Evolutionary conservation across 2,797 vertebrate genomes (phyloP), one percentile per base, ranked within the genome.

Genomic region (Malacoctenus gilli): DNA sequence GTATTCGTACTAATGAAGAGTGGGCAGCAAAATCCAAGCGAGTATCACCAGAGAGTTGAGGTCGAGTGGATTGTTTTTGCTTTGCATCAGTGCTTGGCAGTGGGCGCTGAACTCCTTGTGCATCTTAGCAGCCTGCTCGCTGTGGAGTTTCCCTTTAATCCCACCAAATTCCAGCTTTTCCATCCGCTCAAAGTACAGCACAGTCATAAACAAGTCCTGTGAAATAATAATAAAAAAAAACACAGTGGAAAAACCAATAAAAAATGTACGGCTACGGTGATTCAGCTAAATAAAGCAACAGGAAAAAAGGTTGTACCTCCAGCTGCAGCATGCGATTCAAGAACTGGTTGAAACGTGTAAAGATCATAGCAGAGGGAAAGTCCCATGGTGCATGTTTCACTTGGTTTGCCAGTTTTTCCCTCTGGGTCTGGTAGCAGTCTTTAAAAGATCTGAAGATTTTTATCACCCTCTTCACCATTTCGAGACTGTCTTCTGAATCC

Each of bases 101-200:
- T 79, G 83, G 16, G 90, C 72, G 7, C 51, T 62, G 70, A 95
- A 93, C 59, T 93, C 88, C 56, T 60, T 61, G 42, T 79, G 87
- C 54, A 92, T 85, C 60, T 84, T 59, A 15, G 37, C 79, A 40
- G 92, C 79, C 31, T 88, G 61, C 16, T 92, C 84, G 51, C 82
- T 93, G 72, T 93, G 89, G 56, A 86, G 39, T 43, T 87, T 85
- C 38, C 90, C 90, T 56, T 89, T 87, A 37, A 79, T 58, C 34
- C 91, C 93, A 23, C 89, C 87, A 87, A 95, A 92, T 61, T 91
- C 77, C 55, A 95, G 34, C 67, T 93, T 94, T 74, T 94, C 90
- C 79, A 95, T 76, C 42, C 92, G 93, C 79, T 94, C 87, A 78
- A 95, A 93, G 68, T 92, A 89, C 72, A 92, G 34, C 15, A 88